Percentiles rank a stretch among this genome's conserved stretches.
Conservation (phyloP, 2,888 invertebrate genomes). For the Sphaerolaimus hirsutus region DNA sequence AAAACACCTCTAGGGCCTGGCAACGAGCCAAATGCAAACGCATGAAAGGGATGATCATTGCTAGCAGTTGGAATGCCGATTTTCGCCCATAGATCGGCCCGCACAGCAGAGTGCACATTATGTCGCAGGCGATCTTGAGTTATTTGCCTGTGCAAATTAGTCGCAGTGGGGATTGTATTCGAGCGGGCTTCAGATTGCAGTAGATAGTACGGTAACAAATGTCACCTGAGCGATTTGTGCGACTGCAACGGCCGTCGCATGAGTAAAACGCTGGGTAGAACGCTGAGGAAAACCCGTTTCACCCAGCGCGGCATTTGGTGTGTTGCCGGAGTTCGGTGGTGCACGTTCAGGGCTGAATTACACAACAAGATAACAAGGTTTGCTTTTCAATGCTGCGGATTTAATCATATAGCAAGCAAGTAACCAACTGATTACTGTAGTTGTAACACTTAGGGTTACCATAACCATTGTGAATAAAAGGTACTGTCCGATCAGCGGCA, state of each 20-base stretch:
- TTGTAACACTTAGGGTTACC: slow-evolving; percentile 45
- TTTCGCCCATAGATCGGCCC: too few species aligned
- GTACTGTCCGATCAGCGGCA: slow-evolving; percentile 47
- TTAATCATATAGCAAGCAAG: not conserved
- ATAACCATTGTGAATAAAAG: slow-evolving; percentile 82
- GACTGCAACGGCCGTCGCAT: slow-evolving; percentile 53
- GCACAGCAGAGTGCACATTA: too few species aligned
- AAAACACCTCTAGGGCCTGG: too few species aligned
- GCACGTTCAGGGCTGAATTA: slow-evolving; percentile 40
- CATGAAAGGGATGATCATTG: too few species aligned
- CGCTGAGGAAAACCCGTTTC: slow-evolving; percentile 57
- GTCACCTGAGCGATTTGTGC: not conserved
- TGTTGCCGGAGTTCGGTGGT: slow-evolving; percentile 59
- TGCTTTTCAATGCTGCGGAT: not conserved
- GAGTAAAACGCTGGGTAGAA: slow-evolving; percentile 68
- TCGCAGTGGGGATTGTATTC: too few species aligned
- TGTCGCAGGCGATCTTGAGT: too few species aligned
- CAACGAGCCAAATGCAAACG: too few species aligned
- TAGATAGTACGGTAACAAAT: too few species aligned
- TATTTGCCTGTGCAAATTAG: too few species aligned
- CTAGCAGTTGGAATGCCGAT: too few species aligned
- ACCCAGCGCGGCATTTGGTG: slow-evolving; percentile 80
- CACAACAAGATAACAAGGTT: not conserved
- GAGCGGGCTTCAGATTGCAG: too few species aligned
- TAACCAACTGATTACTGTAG: slow-evolving; percentile 15